Percentiles rank a stretch among this genome's conserved stretches.
These are phyloP conservation scores for Caenorhabditis sp. DNA, from an alignment of 2,888 invertebrate species.

Conservation along the genomic window DNA sequence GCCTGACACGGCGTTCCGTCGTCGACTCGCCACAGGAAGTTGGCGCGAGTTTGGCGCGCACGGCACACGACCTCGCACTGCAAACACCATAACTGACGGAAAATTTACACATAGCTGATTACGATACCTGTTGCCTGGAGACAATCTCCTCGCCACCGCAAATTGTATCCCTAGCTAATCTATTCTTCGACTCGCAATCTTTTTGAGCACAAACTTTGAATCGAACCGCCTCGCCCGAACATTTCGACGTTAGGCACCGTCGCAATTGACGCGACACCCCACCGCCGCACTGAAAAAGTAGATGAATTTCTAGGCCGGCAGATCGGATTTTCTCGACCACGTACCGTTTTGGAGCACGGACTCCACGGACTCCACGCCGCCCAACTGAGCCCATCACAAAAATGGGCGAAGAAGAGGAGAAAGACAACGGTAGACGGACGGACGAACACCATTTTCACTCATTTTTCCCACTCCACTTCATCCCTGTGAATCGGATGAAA, in stretches of 20 bases:
- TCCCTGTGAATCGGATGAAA: no score
- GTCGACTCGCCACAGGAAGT: constrained; percentile 66
- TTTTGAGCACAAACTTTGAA: constrained; percentile 68
- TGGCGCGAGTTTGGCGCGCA: constrained; percentile 53
- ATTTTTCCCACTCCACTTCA: no score
- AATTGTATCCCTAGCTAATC: constrained; percentile 61
- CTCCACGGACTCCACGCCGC: constrained; percentile 72
- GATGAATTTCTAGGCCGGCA: no score
- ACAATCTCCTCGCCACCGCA: constrained; percentile 66
- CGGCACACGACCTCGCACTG: constrained; percentile 70
- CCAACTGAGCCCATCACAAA: constrained; percentile 56
- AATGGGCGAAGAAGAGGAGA: constrained; percentile 8
- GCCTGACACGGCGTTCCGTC: constrained; percentile 66
- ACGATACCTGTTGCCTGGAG: constrained; percentile 60
- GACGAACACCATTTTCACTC: not conserved
- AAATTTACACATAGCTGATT: no score
- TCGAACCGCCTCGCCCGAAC: constrained; percentile 66
- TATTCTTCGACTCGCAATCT: constrained; percentile 59
- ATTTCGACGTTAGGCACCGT: constrained; percentile 72
- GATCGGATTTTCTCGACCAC: constrained; percentile 23
- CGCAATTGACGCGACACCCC: constrained; percentile 73
- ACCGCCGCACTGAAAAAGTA: constrained; percentile 65
- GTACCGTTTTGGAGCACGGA: constrained; percentile 66
- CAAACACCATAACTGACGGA: no score
- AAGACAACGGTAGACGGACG: constrained; percentile 24